Base-by-base conservation (phyloP, 2,113 vertebrate genomes). In the Atlantisia rogersi region DNA sequence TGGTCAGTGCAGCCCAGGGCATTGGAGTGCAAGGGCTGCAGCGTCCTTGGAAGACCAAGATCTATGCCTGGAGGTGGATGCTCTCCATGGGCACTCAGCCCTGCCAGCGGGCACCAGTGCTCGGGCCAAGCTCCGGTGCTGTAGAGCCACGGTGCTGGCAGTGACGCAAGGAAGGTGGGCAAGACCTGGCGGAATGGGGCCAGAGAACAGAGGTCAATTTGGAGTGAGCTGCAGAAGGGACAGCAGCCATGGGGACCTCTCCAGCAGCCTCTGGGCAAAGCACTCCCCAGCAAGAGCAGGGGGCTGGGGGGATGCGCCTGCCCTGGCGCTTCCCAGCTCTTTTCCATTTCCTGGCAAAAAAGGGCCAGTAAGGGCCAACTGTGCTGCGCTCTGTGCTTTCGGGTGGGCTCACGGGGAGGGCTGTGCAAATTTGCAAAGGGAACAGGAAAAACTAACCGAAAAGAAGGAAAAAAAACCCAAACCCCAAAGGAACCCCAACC, bases 41-140 rank as follows among this genome's bases (percentile, higher is more conserved):
- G 92, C 59, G 40, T 87, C 84, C 88, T 67, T 14, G 31, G 70
- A 78, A 92, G 88, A 75, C 35, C 86, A 90, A 71, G 94, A 86
- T 5, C 65, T 2, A 6, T 2, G 10, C 6, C 78, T 5, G 52
- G 56, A 70, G 60, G 80, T 2, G 29, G 94, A 81, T 2, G 64
- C 42, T 81, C 39, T 44, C 59, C 2, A 0, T 1, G 1, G 48
- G n/a, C 2, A 6, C 75, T 44, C 70, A 32, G 88, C 39, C 60
- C 31, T 52, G 8, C 17, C 0, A 12, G 55, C 1, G 1, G 35
- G 81, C 59, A 84, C 31, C 2, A 2, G 48, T 1, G 5, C n/a
- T 59, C 1, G 1, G 50, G 81, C 44, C 2, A 2, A 75, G 53
- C 53, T 46, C 53, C 0, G 2, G 58, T 7, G n/a, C 22, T 5